A percentile compares a stretch with the other conserved stretches of the same genome.
Evolutionary conservation across 2,888 invertebrate genomes (phyloP).

Genomic region (Onchidella celtica): DNA sequence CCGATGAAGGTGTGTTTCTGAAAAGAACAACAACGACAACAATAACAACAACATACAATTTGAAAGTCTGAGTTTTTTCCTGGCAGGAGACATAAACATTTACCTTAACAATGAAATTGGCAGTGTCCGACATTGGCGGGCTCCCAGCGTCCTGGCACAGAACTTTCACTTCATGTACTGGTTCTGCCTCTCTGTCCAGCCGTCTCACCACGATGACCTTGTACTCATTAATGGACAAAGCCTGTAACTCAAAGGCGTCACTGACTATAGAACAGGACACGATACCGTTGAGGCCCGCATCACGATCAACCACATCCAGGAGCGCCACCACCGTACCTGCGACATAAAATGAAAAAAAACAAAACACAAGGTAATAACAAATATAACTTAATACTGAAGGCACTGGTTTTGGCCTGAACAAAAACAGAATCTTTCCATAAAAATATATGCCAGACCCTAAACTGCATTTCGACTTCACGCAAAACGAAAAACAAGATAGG

Average conservation of each 20-base stretch:
- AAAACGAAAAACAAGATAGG: too few relatives aligned
- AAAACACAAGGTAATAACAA: too few relatives aligned
- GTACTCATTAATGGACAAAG: constrained; percentile 64
- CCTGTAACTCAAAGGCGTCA: constrained; percentile 65
- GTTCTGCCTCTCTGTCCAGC: constrained; percentile 69
- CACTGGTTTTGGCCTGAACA: too few relatives aligned
- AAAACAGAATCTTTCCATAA: too few relatives aligned
- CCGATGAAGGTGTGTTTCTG: too few relatives aligned
- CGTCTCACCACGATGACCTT: constrained; percentile 66
- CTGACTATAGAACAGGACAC: constrained; percentile 65
- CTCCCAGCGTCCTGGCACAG: constrained; percentile 72
- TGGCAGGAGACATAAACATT: not conserved
- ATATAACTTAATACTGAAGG: too few relatives aligned
- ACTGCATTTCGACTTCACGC: not conserved
- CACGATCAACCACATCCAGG: constrained; percentile 66
- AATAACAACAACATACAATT: not conserved
- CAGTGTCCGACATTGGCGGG: constrained; percentile 64
- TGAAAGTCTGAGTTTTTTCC: not conserved
- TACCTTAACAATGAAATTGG: constrained; percentile 63
- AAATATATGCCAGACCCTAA: too few relatives aligned
- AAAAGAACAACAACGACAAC: too few relatives aligned
- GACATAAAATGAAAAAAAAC: too few relatives aligned
- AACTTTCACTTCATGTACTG: constrained; percentile 66
- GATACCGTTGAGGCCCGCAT: constrained; percentile 69
- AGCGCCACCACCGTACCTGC: constrained; percentile 64